Percentiles rank a stretch among this genome's conserved stretches.
Conservation (phyloP, 2,113 vertebrate species). For the Pomatorhinus ruficollis region DNA sequence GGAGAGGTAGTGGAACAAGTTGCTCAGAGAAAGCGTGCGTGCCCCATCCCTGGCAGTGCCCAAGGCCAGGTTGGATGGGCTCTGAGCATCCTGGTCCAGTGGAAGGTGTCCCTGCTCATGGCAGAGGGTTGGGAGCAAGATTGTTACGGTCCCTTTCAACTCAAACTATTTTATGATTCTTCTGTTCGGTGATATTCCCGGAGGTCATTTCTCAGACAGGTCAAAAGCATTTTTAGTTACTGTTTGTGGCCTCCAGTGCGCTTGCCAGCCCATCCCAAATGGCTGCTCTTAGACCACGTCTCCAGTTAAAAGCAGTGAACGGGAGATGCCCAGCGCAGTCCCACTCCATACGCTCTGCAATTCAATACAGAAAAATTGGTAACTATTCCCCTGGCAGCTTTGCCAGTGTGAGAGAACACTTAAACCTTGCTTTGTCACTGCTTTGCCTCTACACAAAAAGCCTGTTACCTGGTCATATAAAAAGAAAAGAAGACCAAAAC, state of each 20-base stretch:
- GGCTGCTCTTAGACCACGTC: fast-evolving
- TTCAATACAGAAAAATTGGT: fast-evolving
- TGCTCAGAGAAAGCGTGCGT: neutral
- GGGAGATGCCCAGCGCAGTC: fast-evolving
- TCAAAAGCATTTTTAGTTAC: neutral
- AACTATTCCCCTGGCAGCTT: neutral
- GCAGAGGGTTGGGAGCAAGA: fast-evolving
- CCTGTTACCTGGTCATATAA: fast-evolving
- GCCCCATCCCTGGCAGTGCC: neutral
- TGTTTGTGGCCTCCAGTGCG: fast-evolving
- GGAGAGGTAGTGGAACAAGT: neutral
- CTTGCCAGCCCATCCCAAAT: fast-evolving
- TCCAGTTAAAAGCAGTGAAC: fast-evolving
- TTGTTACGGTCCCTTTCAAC: too few species aligned
- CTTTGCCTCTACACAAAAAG: neutral
- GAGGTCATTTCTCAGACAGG: neutral
- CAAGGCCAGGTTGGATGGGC: neutral
- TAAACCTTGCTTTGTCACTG: neutral
- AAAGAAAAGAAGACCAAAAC: neutral
- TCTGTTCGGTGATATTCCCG: neutral
- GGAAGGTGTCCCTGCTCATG: neutral
- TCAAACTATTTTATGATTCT: neutral
- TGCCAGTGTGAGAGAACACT: neutral
- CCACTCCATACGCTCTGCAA: fast-evolving
- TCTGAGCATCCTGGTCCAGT: neutral